phyloP scores from a whole-genome alignment of 2,113 vertebrate genomes.

The Callionymus lyra region DNA sequence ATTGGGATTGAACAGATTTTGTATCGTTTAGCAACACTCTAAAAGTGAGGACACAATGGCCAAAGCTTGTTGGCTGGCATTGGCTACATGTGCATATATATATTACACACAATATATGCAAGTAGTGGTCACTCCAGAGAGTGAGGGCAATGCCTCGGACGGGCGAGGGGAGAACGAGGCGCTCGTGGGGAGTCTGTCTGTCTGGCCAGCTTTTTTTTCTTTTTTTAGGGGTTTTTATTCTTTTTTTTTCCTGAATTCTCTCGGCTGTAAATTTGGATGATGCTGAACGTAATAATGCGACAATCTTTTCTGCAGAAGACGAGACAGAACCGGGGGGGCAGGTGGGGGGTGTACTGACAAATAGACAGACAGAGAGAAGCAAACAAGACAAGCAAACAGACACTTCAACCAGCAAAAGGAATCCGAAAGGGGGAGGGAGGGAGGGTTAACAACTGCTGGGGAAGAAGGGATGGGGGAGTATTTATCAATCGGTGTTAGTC shows the following conservation, averaged over 20 bases:
- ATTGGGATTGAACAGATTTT: slow-evolving; percentile 30
- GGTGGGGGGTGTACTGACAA: slow-evolving; percentile 48
- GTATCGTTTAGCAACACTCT: slow-evolving; percentile 60
- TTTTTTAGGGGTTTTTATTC: slow-evolving; percentile 22
- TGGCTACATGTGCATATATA: slow-evolving; percentile 66
- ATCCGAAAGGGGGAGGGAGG: slow-evolving; percentile 40
- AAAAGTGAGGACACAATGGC: slow-evolving; percentile 58
- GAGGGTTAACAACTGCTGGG: slow-evolving; percentile 39
- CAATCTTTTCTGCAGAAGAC: slow-evolving; percentile 52
- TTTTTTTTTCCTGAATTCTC: neutral
- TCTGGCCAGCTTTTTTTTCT: slow-evolving; percentile 55
- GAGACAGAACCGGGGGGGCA: slow-evolving; percentile 52
- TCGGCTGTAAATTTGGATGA: slow-evolving; percentile 40
- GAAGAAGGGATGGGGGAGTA: slow-evolving; percentile 15
- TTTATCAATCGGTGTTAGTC: slow-evolving; percentile 48
- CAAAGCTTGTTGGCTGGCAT: slow-evolving; percentile 63
- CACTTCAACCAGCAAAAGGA: slow-evolving; percentile 43
- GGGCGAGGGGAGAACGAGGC: slow-evolving; percentile 49
- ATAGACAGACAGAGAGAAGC: slow-evolving; percentile 61
- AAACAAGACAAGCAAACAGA: slow-evolving; percentile 50
- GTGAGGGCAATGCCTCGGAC: slow-evolving; percentile 59
- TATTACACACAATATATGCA: slow-evolving; percentile 63
- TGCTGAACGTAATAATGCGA: slow-evolving; percentile 53
- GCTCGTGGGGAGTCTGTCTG: slow-evolving; percentile 56
- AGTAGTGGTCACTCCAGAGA: slow-evolving; percentile 60